Base-by-base conservation (phyloP, 2,113 vertebrate genomes). In the Sarotherodon lohbergeri region DNA sequence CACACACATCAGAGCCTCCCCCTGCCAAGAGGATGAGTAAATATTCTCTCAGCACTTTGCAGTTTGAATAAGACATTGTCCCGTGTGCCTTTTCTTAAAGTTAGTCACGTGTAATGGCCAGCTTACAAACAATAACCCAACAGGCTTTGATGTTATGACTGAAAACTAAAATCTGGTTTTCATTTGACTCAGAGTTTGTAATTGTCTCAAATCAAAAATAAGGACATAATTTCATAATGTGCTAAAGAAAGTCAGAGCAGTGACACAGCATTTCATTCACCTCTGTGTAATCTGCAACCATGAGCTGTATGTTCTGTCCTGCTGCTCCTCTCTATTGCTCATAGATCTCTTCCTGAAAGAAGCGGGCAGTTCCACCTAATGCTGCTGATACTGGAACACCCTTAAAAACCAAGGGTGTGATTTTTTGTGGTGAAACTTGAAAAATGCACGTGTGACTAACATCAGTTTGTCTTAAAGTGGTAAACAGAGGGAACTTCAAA, bases 41-140 rank as follows among this genome's bases (percentile, higher is more conserved):
- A 91, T 86, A 89, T 81, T 76, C 80, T 55, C 85, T 82, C 48
- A 88, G 85, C 79, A 76, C 82, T 91, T 86, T 90, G 83, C 85
- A 59, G 86, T 87, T 81, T 84, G 79, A 91, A 89, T 88, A 59
- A 82, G 52, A 61, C 81, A 61, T 48, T 80, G 54, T 91, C 81
- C 86, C 39, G 13, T 73, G 79, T 54, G 82, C 61, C 32, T 48
- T 89, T 88, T 57, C 78, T 80, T 89, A 87, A 88, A 59, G 66
- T 85, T 46, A 56, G 39, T 71, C 66, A 83, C 86, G 29, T 89
- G 68, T 83, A 39, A 55, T 76, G 16, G 16, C 16, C 43, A 50
- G 5, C 71, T 48, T n/a, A 73, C 16, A 8, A 79, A 59, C 22
- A 83, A 66, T 48, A 66, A 10, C 10, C 13, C 36, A 12, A 56